Evolutionary conservation across 2,797 vertebrate species (phyloP).

Genomic region (Diceros bicornis): DNA sequence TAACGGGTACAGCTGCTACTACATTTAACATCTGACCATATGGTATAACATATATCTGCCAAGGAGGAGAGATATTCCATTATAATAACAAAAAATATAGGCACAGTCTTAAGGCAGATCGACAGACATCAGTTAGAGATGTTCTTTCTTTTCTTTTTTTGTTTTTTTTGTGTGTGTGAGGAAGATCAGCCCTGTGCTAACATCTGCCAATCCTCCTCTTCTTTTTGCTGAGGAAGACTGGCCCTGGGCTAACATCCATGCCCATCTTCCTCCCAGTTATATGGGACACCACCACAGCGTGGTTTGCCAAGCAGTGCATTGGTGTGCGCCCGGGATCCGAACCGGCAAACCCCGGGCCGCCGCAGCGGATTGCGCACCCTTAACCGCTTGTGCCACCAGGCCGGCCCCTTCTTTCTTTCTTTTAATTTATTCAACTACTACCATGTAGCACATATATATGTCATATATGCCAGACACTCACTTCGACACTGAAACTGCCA

Average conservation of each 20-base stretch:
- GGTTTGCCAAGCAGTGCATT: no score
- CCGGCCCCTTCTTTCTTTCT: neutral
- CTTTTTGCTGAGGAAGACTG: no score
- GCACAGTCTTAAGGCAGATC: neutral
- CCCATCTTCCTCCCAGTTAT: no score
- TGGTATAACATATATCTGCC: slow-evolving; percentile 32
- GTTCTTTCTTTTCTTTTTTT: neutral
- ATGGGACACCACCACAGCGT: no score
- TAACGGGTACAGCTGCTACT: slow-evolving; percentile 25
- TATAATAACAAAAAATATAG: slow-evolving; percentile 10
- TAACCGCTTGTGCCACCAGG: no score
- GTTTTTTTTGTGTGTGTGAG: no score
- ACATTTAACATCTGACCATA: slow-evolving; percentile 38
- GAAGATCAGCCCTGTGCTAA: no score
- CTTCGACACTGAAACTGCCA: slow-evolving; percentile 42
- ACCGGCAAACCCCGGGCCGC: no score
- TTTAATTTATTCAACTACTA: slow-evolving; percentile 31
- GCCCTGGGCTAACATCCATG: no score
- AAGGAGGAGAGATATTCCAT: slow-evolving; percentile 37
- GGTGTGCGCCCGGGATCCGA: no score
- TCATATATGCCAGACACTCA: neutral
- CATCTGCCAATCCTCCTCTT: no score
- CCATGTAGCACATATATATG: neutral
- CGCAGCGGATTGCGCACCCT: no score
- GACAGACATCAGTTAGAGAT: neutral